Base-by-base conservation (phyloP, 2,113 vertebrate species). In the Halcyon malimbica region DNA sequence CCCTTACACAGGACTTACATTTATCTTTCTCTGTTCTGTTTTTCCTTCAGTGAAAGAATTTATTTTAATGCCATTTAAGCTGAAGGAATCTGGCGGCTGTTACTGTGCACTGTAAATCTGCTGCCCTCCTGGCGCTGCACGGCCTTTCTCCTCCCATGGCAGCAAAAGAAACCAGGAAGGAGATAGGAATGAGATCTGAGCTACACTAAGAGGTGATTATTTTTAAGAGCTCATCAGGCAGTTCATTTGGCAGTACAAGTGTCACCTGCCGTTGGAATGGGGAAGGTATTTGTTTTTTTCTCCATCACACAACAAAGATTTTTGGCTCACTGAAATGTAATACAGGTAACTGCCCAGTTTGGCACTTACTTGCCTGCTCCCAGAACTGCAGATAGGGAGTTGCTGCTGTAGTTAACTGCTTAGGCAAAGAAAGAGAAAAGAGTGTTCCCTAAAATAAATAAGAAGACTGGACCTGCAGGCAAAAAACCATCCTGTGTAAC, bases 11-110 rank as follows among this genome's bases (percentile, higher is more conserved):
- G 25, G 6, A n/a, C 83, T 76, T 69, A 46, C 37, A 50, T 39
- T 82, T 73, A 65, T 16, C 12, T 26, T 83, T 56, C 51, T 26
- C 70, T 50, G 26, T 41, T 95, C 70, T 78, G 11, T 33, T 74
- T 93, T 60, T 56, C 60, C 57, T 81, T 76, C 44, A 75, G 19
- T 28, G 42, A 86, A 94, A 87, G 16, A 73, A 70, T 86, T 87
- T 74, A 59, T 93, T 93, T 96, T 67, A 83, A 92, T 90, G 60
- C 16, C 29, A 20, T 64, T 90, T 92, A 83, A 83, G 51, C 64
- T 77, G 87, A 80, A 83, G 42, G 23, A 69, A 88, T 54, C 59
- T 88, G 48, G n/a, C 2, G 6, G 67, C 50, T 57, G 23, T 73
- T 93, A 28, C n/a, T 41, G 18, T 65, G 54, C 1, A 2, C 75